A percentile compares a stretch with the other conserved stretches of the same genome.
phyloP scores from a whole-genome alignment of 2,888 invertebrate genomes.

The Trissoscelio sp. region DNA sequence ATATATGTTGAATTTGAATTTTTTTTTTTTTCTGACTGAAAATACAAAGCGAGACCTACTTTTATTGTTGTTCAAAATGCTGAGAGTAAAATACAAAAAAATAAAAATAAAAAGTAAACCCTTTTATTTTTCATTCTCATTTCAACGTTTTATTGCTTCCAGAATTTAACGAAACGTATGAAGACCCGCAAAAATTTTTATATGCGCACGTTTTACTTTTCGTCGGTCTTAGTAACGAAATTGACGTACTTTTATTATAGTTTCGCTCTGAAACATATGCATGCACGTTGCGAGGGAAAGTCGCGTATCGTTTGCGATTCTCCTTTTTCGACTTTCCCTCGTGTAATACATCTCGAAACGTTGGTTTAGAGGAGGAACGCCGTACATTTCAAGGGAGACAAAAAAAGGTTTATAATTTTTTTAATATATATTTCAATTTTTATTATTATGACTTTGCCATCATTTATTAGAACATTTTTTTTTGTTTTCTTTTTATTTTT shows the following conservation, averaged over 20 bases:
- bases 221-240: slow-evolving; percentile 32
- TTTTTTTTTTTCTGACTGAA: neutral
- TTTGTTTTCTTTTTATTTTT: no score
- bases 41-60: neutral
- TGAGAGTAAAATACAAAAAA: neutral
- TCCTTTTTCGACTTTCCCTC: slow-evolving; percentile 69
- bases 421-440: neutral
- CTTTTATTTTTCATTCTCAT: neutral
- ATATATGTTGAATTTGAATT: no score
- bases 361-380: slow-evolving; percentile 20
- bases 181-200: neutral
- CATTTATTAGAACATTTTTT: no score
- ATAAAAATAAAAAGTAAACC: neutral
- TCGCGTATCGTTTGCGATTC: slow-evolving; percentile 65
- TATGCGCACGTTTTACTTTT: slow-evolving; percentile 10
- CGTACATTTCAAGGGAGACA: neutral
- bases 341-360: slow-evolving; percentile 37
- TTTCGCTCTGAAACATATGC: slow-evolving; percentile 61
- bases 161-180: neutral
- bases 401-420: neutral
- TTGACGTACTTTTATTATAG: slow-evolving; percentile 50
- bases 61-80: neutral
- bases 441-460: neutral
- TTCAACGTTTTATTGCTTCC: neutral
- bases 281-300: slow-evolving; percentile 62